Conservation (phyloP, 2,888 invertebrate genomes). For the Drosophila merina region DNA sequence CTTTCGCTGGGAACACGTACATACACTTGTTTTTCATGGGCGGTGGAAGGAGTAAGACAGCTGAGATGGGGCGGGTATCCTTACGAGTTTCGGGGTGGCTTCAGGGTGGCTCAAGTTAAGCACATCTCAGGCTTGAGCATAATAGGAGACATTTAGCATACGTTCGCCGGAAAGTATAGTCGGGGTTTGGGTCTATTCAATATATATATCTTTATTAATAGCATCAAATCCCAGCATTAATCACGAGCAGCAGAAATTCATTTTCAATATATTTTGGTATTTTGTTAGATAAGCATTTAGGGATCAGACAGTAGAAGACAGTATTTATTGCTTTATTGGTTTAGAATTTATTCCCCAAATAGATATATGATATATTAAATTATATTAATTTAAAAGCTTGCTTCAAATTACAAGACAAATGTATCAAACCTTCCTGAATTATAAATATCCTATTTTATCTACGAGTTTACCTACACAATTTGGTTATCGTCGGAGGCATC, state of each 20-base stretch:
- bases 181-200: not conserved
- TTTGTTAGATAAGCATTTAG: too few species aligned
- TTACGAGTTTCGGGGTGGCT: not conserved
- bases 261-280: not conserved
- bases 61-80: constrained; percentile 12
- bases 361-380: too few species aligned
- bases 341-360: not conserved
- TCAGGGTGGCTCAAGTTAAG: constrained; percentile 31
- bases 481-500: constrained; percentile 7
- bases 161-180: constrained; percentile 7
- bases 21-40: constrained; percentile 17
- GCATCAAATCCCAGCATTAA: not conserved
- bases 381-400: not conserved
- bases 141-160: constrained; percentile 29
- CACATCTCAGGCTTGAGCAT: constrained; percentile 27
- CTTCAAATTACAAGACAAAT: not conserved
- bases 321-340: not conserved
- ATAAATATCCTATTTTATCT: not conserved
- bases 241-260: not conserved
- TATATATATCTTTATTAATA: constrained; percentile 26
- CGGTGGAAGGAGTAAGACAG: constrained; percentile 12
- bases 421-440: too few species aligned
- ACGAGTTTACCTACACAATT: not conserved
- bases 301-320: too few species aligned
- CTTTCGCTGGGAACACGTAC: constrained; percentile 40